Conservation (phyloP, 2,113 vertebrate genomes). For the Seriola rivoliana region DNA sequence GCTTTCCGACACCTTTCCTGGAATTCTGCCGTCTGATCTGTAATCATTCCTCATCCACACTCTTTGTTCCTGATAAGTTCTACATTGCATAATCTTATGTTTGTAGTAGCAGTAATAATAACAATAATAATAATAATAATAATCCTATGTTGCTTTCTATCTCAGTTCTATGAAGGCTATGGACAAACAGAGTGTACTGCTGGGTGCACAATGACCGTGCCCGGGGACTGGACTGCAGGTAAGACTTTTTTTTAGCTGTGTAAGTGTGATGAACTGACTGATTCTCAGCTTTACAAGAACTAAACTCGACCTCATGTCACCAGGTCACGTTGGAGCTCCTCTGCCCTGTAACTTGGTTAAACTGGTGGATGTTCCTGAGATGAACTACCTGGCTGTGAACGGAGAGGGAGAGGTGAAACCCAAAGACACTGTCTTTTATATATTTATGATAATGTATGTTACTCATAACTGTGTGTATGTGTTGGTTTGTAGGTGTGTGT, state of each 20-base stretch:
- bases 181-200: slow-evolving; percentile 97
- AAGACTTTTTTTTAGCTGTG: neutral
- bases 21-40: no score
- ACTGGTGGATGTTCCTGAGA: slow-evolving; percentile 94
- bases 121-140: neutral
- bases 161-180: slow-evolving; percentile 96
- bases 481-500: slow-evolving; percentile 88
- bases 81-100: neutral
- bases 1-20: no score
- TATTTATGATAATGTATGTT: neutral
- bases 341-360: slow-evolving; percentile 93
- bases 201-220: slow-evolving; percentile 89
- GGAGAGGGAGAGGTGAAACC: slow-evolving; percentile 94
- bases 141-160: neutral
- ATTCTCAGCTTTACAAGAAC: neutral
- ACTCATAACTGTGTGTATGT: neutral
- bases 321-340: slow-evolving; percentile 95
- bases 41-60: neutral
- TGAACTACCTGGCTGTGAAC: slow-evolving; percentile 93
- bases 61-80: neutral
- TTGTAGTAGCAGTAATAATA: neutral
- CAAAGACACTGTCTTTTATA: neutral
- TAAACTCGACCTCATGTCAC: neutral
- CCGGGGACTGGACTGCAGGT: slow-evolving; percentile 97
- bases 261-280: neutral